Evolutionary conservation across 1,140 invertebrate genomes (phyloP), one percentile per base, ranked within the genome.

Genomic region (Caenorhabditis briggsae): DNA sequence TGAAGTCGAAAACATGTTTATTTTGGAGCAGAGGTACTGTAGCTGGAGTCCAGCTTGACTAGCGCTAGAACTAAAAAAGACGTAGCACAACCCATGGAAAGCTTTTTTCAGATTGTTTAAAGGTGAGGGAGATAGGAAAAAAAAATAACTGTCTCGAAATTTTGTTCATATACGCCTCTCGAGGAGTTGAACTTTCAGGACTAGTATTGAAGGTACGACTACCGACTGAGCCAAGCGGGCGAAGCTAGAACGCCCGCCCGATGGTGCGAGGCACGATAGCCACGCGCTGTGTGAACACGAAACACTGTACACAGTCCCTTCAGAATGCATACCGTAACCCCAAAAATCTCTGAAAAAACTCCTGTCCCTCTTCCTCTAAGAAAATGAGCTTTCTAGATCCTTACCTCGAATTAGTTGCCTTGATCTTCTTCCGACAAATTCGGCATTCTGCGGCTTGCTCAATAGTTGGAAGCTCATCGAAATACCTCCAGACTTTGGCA

Each of bases 371-470:
- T 33, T 33, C 3, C 3, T 33, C 43, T 2, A 23, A 33, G 23
- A 14, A 11, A 12, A 23, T 12, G 11, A 78, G 33, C 43, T 43
- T 3, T 8, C 14, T 25, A 20, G 20, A 2, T 23, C 25, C 50
- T 59, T 82, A 88, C 88, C 88, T 88, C 65, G 88, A 89, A 48
- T 88, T 88, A 16, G 88, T 88, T 16, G 88, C 88, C 46, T 88
- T 88, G 20, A 88, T 88, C 46, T 84, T 88, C 43, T 88, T 88
- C 55, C 88, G 70, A 43, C 88, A 88, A 14, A 88, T 61, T 48
- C 84, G 43, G 53, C 88, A 88, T 58, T 84, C 82, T 14, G 88
- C 86, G 12, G 88, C 88, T 74, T 88, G 88, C 55, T 88, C 88
- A 43, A 74, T 50, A 11, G 88, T 84, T 16, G 88, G 88, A 16